Percentiles rank a stretch among this genome's conserved stretches.
phyloP scores from a whole-genome alignment of 2,797 vertebrate genomes.

The Lepilemur ruficaudatus region DNA sequence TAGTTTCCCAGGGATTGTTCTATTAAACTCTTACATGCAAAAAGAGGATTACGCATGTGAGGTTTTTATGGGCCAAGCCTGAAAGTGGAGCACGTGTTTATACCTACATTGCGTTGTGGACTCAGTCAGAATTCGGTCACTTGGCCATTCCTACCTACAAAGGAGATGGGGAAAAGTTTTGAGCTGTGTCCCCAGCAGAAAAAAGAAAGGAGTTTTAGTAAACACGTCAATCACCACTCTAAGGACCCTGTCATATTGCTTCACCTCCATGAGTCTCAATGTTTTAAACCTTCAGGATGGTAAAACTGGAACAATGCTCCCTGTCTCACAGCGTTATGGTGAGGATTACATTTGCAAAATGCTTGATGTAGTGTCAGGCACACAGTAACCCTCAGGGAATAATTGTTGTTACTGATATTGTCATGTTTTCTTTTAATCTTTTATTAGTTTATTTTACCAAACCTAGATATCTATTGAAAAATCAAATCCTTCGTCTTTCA shows the following conservation, averaged over 20 bases:
- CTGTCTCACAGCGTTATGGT: neutral
- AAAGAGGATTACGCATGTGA: neutral
- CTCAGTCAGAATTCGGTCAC: neutral
- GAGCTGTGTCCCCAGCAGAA: neutral
- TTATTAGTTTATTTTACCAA: slow-evolving; percentile 8
- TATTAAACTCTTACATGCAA: neutral
- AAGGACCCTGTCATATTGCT: neutral
- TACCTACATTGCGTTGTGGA: neutral
- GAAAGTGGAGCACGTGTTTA: neutral
- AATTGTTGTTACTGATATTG: neutral
- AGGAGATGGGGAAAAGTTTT: neutral
- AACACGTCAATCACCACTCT: neutral
- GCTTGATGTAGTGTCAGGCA: neutral
- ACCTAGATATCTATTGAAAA: neutral
- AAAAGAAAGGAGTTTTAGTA: neutral
- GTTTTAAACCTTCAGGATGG: neutral
- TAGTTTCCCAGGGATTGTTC: neutral
- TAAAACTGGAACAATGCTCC: neutral
- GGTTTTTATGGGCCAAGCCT: neutral
- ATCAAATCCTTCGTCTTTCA: neutral
- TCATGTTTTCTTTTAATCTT: neutral
- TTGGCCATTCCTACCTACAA: neutral
- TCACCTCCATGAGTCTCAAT: neutral
- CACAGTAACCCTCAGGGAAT: neutral
- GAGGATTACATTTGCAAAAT: neutral